phyloP scores from a whole-genome alignment of 2,888 invertebrate genomes.

The Artemia sinica region DNA sequence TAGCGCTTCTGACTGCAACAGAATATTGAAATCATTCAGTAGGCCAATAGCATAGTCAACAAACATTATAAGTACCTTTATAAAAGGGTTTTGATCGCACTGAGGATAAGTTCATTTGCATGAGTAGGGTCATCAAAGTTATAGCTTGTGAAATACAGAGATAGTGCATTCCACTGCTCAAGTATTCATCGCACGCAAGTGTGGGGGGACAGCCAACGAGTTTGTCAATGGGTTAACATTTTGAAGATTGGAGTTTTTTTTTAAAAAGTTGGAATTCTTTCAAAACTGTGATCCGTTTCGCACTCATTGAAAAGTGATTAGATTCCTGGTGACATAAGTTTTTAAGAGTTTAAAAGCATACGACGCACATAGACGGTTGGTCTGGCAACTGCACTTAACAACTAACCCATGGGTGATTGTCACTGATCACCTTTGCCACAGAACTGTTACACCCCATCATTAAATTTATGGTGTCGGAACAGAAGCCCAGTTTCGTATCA shows the following conservation, averaged over 20 bases:
- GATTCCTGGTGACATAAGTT: too few species aligned
- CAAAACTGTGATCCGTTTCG: too few species aligned
- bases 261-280: too few species aligned
- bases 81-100: neutral
- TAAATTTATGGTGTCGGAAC: too few species aligned
- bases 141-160: slow-evolving; percentile 6
- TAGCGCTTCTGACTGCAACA: neutral
- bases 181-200: neutral
- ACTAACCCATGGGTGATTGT: slow-evolving; percentile 14
- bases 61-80: slow-evolving; percentile 15
- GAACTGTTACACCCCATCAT: slow-evolving; percentile 5
- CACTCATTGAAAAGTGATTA: too few species aligned
- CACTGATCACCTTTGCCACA: slow-evolving; percentile 2
- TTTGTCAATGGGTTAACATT: too few species aligned
- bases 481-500: neutral
- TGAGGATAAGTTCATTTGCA: neutral
- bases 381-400: slow-evolving; percentile 9
- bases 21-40: slow-evolving; percentile 3
- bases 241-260: too few species aligned
- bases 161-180: neutral
- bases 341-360: neutral
- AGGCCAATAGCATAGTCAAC: neutral
- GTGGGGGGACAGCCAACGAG: too few species aligned
- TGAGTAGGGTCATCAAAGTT: slow-evolving; percentile 6
- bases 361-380: neutral